Conservation (phyloP, 2,797 vertebrate species). For the Zenarchopterus dispar region DNA sequence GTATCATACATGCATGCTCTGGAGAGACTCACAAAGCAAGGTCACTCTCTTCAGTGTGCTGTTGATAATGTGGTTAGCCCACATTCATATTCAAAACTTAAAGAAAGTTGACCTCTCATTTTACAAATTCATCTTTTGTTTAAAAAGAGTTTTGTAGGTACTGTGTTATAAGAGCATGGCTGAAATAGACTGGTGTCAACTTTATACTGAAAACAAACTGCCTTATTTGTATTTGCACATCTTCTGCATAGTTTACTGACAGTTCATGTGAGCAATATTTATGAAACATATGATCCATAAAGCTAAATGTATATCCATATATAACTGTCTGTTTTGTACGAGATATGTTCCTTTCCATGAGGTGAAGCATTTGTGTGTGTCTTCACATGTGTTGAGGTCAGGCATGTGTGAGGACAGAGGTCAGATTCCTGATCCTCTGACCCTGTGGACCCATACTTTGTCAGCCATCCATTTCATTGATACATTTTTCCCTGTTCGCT, state of each 20-base stretch:
- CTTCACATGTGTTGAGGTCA: slow-evolving; percentile 17
- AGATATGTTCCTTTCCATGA: neutral
- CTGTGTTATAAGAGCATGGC: neutral
- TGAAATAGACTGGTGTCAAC: neutral
- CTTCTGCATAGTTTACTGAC: neutral
- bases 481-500: slow-evolving; percentile 50
- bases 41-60: slow-evolving; percentile 1
- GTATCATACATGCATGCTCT: slow-evolving; percentile 11
- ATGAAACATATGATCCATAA: neutral
- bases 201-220: neutral
- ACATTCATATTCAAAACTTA: slow-evolving; percentile 9
- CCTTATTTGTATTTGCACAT: neutral
- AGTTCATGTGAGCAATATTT: neutral
- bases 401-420: slow-evolving; percentile 43
- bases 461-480: slow-evolving; percentile 45
- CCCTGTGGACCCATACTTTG: slow-evolving; percentile 15
- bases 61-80: neutral
- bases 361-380: slow-evolving; percentile 17
- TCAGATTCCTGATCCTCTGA: slow-evolving; percentile 53
- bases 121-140: neutral
- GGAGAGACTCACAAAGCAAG: slow-evolving; percentile 4
- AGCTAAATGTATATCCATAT: neutral
- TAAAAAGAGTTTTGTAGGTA: neutral
- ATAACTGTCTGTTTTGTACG: neutral
- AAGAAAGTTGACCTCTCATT: neutral